These are phyloP conservation scores for Symphodus melops DNA, from an alignment of 2,113 vertebrate species.

Conservation along the genomic window DNA sequence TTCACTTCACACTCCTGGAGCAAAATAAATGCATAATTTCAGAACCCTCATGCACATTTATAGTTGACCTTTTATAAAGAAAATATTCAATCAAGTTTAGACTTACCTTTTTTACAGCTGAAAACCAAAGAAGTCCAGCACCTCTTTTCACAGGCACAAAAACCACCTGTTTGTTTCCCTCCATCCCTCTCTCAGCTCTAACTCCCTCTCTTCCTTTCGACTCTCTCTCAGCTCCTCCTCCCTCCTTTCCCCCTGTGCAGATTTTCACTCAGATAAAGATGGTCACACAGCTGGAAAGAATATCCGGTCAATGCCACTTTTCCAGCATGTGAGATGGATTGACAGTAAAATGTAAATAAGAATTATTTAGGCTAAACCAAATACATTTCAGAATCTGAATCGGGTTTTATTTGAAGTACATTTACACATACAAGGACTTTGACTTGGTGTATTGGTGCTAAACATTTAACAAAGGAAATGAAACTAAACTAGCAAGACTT, in stretches of 20 bases:
- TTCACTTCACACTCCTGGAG: neutral
- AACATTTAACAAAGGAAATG: no score
- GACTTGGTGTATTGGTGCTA: no score
- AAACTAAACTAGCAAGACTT: no score
- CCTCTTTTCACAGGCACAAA: conserved; percentile 11
- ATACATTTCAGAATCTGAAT: no score
- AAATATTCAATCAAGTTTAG: neutral
- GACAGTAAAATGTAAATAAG: neutral
- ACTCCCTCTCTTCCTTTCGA: neutral
- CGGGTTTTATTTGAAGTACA: no score
- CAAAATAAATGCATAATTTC: no score
- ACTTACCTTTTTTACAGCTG: conserved; percentile 36
- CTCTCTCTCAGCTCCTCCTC: neutral
- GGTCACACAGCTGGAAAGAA: neutral
- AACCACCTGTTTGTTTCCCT: conserved; percentile 1
- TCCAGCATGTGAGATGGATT: neutral
- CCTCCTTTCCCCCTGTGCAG: conserved; percentile 1
- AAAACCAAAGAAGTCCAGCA: neutral
- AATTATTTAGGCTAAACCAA: neutral
- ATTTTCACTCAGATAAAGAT: neutral
- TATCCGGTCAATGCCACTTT: neutral
- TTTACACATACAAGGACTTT: no score
- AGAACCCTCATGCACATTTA: neutral
- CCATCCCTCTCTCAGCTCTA: conserved; percentile 1
- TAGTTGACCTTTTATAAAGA: neutral